Evolutionary conservation across 2,797 vertebrate genomes (phyloP), one percentile per base, ranked within the genome.

Genomic region (Mionectes olivaceus): DNA sequence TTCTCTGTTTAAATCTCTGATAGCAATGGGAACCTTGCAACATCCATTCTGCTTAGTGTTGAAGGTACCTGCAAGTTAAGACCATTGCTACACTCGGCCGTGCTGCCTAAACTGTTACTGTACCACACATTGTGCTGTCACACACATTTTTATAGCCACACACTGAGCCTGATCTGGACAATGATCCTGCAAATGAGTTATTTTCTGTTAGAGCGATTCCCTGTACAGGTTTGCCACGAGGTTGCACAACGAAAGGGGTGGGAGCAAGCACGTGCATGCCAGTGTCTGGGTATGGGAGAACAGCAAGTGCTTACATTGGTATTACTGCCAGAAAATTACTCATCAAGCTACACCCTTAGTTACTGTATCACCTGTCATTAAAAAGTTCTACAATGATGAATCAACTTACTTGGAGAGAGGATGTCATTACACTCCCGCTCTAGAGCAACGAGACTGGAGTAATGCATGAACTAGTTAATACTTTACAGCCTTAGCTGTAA

Each of bases 281-380:
- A 76, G 10, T 56, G 63, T 69, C 69, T 87, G 32, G 44, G n/a
- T 49, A 89, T 4, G 1, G 84, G 50, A 88, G 88, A 91, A 92
- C 33, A 84, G 77, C 80, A 79, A 95, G 35, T 49, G 80, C 78
- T 71, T 49, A 37, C 30, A 27, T 17, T 47, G 55, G 50, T 93
- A 39, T 74, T 59, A 69, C 52, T 94, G 83, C 73, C 85, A 95
- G 77, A 88, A 88, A 79, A 82, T 91, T 90, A 87, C 59, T 96
- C 88, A 90, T 76, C 67, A 84, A 74, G 52, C 50, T 95, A 89
- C 91, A 87, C 94, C 93, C 94, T 92, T 84, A 67, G 93, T 90
- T 90, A 84, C 70, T 82, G 47, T 90, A 91, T 83, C 83, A 86
- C 75, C 67, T 88, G 80, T 84, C 56, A 89, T 95, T 93, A 87